phyloP scores from a whole-genome alignment of 2,888 invertebrate species.

The Scaptomyza polygonia region DNA sequence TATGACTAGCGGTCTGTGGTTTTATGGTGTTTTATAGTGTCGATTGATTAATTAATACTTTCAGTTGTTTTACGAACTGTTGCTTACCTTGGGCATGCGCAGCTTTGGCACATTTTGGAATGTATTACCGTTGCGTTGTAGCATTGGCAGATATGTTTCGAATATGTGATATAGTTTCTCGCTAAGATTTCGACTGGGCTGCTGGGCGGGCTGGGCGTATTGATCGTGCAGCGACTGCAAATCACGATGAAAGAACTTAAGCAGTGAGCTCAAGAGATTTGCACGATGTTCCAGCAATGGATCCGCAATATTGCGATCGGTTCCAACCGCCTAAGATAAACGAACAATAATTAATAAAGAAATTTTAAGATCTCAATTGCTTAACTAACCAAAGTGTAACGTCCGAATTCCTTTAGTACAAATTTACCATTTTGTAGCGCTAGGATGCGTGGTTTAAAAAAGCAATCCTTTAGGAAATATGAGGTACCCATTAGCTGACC shows the following conservation, averaged over 20 bases:
- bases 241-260: conserved; percentile 94
- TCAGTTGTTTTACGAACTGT: background rate
- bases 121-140: conserved; percentile 92
- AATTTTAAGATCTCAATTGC: background rate
- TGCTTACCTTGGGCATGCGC: conserved; percentile 91
- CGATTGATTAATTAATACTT: background rate
- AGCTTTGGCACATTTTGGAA: conserved; percentile 93
- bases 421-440: conserved; percentile 95
- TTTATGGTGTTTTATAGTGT: no score
- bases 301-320: conserved; percentile 93
- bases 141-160: conserved; percentile 94
- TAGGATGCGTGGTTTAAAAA: conserved; percentile 91
- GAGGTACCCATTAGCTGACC: conserved; percentile 96
- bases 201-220: conserved; percentile 84
- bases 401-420: conserved; percentile 91
- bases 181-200: conserved; percentile 85
- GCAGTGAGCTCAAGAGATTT: conserved; percentile 89
- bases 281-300: conserved; percentile 92
- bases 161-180: conserved; percentile 93
- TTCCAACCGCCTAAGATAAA: conserved; percentile 91
- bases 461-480: conserved; percentile 91
- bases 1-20: conserved; percentile 91
- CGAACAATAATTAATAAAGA: background rate
- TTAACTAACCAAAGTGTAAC: conserved; percentile 91
- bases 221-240: conserved; percentile 89